phyloP scores from a whole-genome alignment of 2,797 vertebrate species.

The Echeneis naucrates region DNA sequence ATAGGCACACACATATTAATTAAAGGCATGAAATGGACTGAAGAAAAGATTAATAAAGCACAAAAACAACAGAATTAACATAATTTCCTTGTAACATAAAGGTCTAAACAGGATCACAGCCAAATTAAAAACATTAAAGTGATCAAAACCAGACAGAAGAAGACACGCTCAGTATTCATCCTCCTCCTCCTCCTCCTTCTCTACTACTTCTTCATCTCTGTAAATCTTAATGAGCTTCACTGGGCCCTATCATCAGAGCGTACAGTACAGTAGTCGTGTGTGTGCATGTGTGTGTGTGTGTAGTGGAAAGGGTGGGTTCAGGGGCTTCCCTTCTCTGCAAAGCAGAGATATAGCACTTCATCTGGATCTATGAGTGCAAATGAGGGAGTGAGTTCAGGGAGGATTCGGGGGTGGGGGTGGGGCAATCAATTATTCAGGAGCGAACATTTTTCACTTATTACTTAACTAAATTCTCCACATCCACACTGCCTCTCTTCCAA shows the following conservation, averaged over 20 bases:
- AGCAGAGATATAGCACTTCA: conserved; percentile 76
- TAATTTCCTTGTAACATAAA: background rate
- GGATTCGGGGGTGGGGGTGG: conserved; percentile 36
- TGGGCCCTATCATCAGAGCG: conserved; percentile 37
- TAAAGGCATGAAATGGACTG: conserved; percentile 23
- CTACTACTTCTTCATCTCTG: conserved; percentile 15
- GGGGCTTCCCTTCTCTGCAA: conserved; percentile 40
- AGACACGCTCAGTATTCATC: background rate
- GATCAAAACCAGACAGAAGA: conserved; percentile 20
- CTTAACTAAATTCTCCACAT: conserved; percentile 80
- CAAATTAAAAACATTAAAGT: conserved; percentile 19
- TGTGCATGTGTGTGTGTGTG: conserved; percentile 24
- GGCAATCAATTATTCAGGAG: conserved; percentile 80
- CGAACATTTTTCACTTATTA: conserved; percentile 80
- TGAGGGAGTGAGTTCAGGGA: conserved; percentile 72
- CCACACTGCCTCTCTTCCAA: conserved; percentile 64
- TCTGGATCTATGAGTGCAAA: conserved; percentile 77
- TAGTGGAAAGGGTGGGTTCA: conserved; percentile 8
- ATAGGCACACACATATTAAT: background rate
- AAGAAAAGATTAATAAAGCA: conserved; percentile 42
- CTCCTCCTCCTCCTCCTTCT: conserved; percentile 15
- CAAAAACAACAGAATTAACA: conserved; percentile 37
- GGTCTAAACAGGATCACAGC: background rate
- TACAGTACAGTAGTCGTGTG: conserved; percentile 35
- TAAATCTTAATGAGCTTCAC: conserved; percentile 56